Conservation (phyloP, 2,888 invertebrate genomes). For the Acronicta aceris region DNA sequence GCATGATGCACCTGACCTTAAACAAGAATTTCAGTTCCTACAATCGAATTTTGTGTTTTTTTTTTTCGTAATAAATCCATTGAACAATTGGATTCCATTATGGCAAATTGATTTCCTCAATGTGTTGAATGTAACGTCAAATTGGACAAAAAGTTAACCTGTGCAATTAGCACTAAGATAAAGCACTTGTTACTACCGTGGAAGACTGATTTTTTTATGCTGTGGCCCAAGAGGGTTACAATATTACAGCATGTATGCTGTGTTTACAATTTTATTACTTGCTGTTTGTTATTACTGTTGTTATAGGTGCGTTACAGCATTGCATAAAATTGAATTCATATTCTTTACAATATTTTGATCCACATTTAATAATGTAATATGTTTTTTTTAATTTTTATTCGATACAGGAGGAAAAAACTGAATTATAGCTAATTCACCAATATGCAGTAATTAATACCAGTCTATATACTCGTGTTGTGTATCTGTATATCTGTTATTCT, state of each 20-base stretch:
- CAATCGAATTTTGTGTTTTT: constrained; percentile 47
- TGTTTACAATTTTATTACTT: no score
- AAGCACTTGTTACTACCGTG: constrained; percentile 85
- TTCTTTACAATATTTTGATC: not conserved
- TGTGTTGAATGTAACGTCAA: constrained; percentile 49
- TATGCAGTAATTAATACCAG: no score
- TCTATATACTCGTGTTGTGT: no score
- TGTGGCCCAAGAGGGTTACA: constrained; percentile 53
- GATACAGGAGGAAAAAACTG: no score
- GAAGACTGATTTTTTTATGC: constrained; percentile 72
- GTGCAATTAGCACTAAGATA: constrained; percentile 83
- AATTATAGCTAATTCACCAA: no score
- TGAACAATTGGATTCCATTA: constrained; percentile 75
- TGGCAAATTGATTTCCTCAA: constrained; percentile 49
- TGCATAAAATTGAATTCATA: not conserved
- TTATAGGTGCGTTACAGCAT: constrained; percentile 1
- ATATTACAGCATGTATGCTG: constrained; percentile 12
- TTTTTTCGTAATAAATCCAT: constrained; percentile 35
- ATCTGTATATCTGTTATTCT: no score
- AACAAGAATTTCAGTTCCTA: constrained; percentile 50
- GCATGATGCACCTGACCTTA: constrained; percentile 68
- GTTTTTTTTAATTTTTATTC: no score
- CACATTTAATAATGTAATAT: no score
- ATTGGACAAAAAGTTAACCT: constrained; percentile 73
- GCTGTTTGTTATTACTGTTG: constrained; percentile 2